Base-by-base conservation (phyloP, 2,888 invertebrate genomes). In the Brassicogethes aeneus region DNA sequence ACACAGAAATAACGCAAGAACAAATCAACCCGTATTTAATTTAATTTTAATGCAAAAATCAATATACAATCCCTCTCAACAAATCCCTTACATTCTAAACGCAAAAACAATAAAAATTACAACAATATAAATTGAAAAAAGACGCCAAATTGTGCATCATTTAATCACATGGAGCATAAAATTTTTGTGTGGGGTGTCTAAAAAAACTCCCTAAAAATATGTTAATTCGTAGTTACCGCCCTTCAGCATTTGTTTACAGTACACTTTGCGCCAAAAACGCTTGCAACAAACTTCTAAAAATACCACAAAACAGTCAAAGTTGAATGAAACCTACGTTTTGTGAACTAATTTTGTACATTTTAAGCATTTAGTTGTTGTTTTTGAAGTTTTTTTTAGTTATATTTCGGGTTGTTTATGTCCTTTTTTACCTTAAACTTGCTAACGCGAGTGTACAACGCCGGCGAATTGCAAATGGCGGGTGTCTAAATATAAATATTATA, bases 401-500 rank as follows among this genome's bases (percentile, higher is more conserved):
- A 47, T 42, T 37, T 37, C 36, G 17, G 7, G 23, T 15, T 16
- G 8, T 15, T n/a, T 12, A 17, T 12, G 5, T 16, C 16, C 17
- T 32, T 33, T n/a, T n/a, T n/a, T n/a, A n/a, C n/a, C 29, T 38
- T 46, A 34, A 40, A 40, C 41, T 46, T 44, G 37, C 33, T 44
- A 41, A 43, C 38, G 37, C 41, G 58, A 60, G 45, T 61, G 62
- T 62, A 62, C 61, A 58, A 60, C 53, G 60, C 61, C 60, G 57
- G 57, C 48, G 52, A 59, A 64, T 64, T 64, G 64, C 65, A 66
- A 66, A 66, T 66, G 65, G 66, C 65, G 63, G 55, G 55, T 54
- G 53, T 61, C 63, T 66, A 66, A 61, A 66, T 65, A 65, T 66
- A 65, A 65, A 66, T 64, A 65, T 65, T 63, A 60, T 62, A 62